phyloP scores from a whole-genome alignment of 1,140 invertebrate species.

The Drosophila repleta region DNA sequence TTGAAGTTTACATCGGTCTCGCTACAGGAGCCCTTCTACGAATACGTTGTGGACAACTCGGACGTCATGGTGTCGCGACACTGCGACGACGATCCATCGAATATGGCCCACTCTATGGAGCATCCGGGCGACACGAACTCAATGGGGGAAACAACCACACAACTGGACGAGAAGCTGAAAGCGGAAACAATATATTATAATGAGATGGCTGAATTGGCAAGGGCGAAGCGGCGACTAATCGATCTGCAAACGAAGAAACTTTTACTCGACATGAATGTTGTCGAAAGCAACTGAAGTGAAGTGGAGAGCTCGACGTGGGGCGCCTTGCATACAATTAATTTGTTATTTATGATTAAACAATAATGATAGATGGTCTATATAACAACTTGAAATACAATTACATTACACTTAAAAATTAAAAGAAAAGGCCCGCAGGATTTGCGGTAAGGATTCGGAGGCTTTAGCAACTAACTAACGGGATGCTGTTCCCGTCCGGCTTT shows the following conservation, averaged over 20 bases:
- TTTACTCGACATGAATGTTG: constrained; percentile 66
- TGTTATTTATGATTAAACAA: constrained; percentile 45
- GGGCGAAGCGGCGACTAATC: constrained; percentile 67
- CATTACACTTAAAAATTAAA: constrained; percentile 35
- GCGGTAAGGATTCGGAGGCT: not conserved
- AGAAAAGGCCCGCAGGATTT: not conserved
- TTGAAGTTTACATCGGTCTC: constrained; percentile 48
- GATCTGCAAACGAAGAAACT: constrained; percentile 76
- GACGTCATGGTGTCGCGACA: constrained; percentile 47
- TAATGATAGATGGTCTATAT: constrained; percentile 31
- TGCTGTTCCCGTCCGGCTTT: constrained; percentile 2
- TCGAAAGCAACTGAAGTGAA: constrained; percentile 39
- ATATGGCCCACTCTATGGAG: constrained; percentile 41
- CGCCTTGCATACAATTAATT: constrained; percentile 7
- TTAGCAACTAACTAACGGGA: constrained; percentile 3
- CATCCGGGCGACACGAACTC: constrained; percentile 41
- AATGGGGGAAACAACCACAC: constrained; percentile 54
- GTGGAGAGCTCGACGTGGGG: not conserved
- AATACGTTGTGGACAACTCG: constrained; percentile 68
- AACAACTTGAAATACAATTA: constrained; percentile 40
- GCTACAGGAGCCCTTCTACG: constrained; percentile 68
- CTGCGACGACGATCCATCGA: constrained; percentile 49
- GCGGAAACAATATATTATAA: constrained; percentile 80
- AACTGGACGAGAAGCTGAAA: constrained; percentile 72
- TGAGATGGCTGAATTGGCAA: constrained; percentile 76